phyloP scores from a whole-genome alignment of 2,888 invertebrate genomes.

The Malthinus flaveolus region DNA sequence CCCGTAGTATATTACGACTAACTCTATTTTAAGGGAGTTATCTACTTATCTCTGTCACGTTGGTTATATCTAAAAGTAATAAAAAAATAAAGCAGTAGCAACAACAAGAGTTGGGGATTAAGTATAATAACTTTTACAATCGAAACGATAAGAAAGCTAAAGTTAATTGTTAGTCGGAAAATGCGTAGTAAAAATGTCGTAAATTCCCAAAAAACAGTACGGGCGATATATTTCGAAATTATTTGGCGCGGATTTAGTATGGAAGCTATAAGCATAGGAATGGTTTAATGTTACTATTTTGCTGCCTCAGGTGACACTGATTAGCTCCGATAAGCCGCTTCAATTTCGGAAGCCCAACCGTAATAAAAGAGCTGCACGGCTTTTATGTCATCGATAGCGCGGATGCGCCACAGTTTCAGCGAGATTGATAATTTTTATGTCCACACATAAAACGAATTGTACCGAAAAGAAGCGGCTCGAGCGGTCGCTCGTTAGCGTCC shows the following conservation, averaged over 20 bases:
- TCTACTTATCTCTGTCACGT: background rate
- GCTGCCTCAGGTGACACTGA: constrained; percentile 31
- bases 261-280: constrained; percentile 13
- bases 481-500: constrained; percentile 34
- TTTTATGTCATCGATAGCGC: constrained; percentile 43
- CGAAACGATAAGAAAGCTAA: constrained; percentile 1
- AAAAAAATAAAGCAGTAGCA: background rate
- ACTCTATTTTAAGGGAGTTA: background rate
- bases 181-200: background rate
- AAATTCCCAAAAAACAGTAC: constrained; percentile 3
- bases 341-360: constrained; percentile 31
- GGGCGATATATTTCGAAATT: background rate
- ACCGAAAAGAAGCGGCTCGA: constrained; percentile 30
- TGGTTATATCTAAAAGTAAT: constrained; percentile 4
- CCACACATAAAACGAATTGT: constrained; percentile 43
- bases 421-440: constrained; percentile 51
- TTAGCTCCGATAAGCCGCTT: constrained; percentile 28
- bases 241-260: background rate
- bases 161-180: constrained; percentile 3
- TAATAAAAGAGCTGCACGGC: constrained; percentile 40
- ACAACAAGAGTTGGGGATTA: background rate
- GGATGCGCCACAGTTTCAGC: constrained; percentile 43
- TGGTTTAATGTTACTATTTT: constrained; percentile 21
- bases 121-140: constrained; percentile 5
- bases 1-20: too few relatives aligned